Base-by-base conservation (phyloP, 2,113 vertebrate species). In the Crotophaga sulcirostris region DNA sequence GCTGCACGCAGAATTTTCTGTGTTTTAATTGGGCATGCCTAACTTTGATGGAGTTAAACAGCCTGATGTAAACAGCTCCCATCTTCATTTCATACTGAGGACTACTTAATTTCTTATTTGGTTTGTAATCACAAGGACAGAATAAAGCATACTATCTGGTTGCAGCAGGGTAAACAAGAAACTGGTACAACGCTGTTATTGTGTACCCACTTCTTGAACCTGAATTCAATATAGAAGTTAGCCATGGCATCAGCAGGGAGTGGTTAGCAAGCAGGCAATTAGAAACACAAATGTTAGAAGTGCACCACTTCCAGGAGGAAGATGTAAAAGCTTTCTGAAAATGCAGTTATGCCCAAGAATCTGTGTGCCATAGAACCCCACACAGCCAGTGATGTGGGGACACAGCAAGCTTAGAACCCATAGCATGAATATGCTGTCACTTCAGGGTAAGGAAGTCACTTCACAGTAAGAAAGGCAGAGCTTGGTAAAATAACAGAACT, bases 21-120 rank as follows among this genome's bases (percentile, higher is more conserved):
- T 6, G 44, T 12, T 68, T 42, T 15, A 19, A 31, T 0, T 56
- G 60, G 31, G 25, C 54, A 60, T 0, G 0, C 5, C 51, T 81
- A 58, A 19, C 28, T 62, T 31, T 21, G 63, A 15, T 36, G 60
- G 11, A 64, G 59, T 7, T 62, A 6, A 72, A 54, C 40, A 90
- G 79, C 16, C 52, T 23, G 3, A 72, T 45, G 45, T 40, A 45
- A 88, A 59, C 16, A 62, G 38, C 9, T 3, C 5, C n/a, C 56
- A 29, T 15, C 44, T 68, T 68, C n/a, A 74, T 24, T 76, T 81
- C 51, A 70, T 6, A 51, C 9, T 12, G 13, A 89, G 36, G 16
- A 67, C 26, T 47, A 34, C 15, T 31, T 62, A 2, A 20, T 24
- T 64, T 72, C 16, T 56, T 17, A 49, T 7, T 79, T 42, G 54